phyloP scores from a whole-genome alignment of 2,888 invertebrate species.

The Nymphalis c-album region DNA sequence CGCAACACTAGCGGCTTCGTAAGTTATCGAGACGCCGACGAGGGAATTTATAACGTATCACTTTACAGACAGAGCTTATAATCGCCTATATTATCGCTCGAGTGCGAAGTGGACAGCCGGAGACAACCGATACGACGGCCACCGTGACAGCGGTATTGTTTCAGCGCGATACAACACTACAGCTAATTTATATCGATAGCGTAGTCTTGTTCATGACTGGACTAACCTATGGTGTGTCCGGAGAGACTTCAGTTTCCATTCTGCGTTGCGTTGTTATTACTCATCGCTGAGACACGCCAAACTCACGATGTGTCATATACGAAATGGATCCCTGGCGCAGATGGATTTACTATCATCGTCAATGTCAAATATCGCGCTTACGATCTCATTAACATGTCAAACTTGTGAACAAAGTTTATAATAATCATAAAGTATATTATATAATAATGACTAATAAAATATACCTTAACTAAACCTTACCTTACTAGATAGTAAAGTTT shows the following conservation, averaged over 20 bases:
- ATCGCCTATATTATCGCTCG: constrained; percentile 34
- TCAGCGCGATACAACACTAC: constrained; percentile 61
- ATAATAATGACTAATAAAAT: constrained; percentile 1
- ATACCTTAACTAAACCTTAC: neutral
- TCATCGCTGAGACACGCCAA: constrained; percentile 35
- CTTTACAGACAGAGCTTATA: constrained; percentile 45
- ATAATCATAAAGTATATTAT: neutral
- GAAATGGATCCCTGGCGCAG: constrained; percentile 30
- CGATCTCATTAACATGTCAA: constrained; percentile 7
- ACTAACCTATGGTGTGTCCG: constrained; percentile 40
- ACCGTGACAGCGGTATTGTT: constrained; percentile 75
- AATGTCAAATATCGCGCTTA: constrained; percentile 17
- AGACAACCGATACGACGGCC: constrained; percentile 64
- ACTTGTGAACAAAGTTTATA: neutral
- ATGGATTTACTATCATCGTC: constrained; percentile 37
- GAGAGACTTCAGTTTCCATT: constrained; percentile 40
- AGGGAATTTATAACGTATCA: constrained; percentile 46
- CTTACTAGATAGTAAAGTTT: too few relatives aligned
- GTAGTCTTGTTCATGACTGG: constrained; percentile 62
- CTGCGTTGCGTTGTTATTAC: constrained; percentile 37
- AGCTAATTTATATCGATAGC: constrained; percentile 75
- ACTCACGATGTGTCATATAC: constrained; percentile 38
- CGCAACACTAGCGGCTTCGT: constrained; percentile 64
- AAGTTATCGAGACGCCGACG: constrained; percentile 46
- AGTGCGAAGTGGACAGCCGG: constrained; percentile 57